Evolutionary conservation across 1,140 invertebrate genomes (phyloP).

Genomic region (Drosophila tani): DNA sequence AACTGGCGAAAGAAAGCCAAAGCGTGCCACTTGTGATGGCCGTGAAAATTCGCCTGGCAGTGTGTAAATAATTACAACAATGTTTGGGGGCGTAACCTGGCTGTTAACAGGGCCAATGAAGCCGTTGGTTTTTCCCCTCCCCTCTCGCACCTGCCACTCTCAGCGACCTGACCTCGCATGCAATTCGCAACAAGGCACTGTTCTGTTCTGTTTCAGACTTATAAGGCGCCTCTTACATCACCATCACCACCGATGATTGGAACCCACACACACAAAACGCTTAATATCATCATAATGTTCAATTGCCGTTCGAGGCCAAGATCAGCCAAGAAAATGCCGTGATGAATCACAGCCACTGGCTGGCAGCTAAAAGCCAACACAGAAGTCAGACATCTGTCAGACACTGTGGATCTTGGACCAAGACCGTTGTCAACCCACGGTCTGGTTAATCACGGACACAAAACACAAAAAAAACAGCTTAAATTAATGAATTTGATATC

Average conservation of each 20-base stretch:
- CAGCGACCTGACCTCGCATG: constrained; percentile 68
- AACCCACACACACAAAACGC: constrained; percentile 36
- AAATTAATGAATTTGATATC: neutral
- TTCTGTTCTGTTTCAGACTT: constrained; percentile 33
- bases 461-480: neutral
- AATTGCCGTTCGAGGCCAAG: constrained; percentile 57
- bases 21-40: constrained; percentile 63
- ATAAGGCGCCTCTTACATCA: constrained; percentile 68
- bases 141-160: constrained; percentile 14
- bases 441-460: neutral
- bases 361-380: constrained; percentile 38
- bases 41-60: constrained; percentile 63
- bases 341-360: constrained; percentile 41
- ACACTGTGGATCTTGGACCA: constrained; percentile 8
- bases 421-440: constrained; percentile 26
- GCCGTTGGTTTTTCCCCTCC: constrained; percentile 38
- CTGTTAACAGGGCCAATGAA: constrained; percentile 68
- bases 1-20: constrained; percentile 21
- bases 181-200: constrained; percentile 33
- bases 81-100: constrained; percentile 27
- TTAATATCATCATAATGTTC: constrained; percentile 19
- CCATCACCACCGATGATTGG: constrained; percentile 25
- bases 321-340: constrained; percentile 42
- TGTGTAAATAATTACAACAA: constrained; percentile 59
- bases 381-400: constrained; percentile 60